Conservation (phyloP, 2,888 invertebrate genomes). For the Boloria euphrosyne region DNA sequence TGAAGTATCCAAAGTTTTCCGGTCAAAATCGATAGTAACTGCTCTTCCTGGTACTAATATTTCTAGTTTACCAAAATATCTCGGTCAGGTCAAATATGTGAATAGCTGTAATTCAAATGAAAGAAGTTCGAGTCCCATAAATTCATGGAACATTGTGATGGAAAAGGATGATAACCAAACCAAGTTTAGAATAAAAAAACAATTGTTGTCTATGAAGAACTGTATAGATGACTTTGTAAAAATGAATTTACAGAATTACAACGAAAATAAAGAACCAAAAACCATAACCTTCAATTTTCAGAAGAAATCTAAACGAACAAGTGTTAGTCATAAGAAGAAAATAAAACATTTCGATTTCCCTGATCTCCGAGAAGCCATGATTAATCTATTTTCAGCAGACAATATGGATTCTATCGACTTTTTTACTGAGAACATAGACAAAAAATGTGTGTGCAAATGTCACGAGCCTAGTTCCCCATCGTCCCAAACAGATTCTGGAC, state of each 20-base stretch:
- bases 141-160: constrained; percentile 65
- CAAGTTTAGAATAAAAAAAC: constrained; percentile 60
- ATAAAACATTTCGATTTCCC: constrained; percentile 70
- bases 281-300: constrained; percentile 41
- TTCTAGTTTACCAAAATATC: constrained; percentile 48
- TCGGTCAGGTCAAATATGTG: constrained; percentile 49
- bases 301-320: constrained; percentile 49
- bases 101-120: constrained; percentile 47
- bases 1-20: constrained; percentile 70
- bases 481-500: constrained; percentile 57
- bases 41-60: constrained; percentile 51
- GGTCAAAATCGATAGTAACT: constrained; percentile 53
- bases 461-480: constrained; percentile 48
- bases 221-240: constrained; percentile 60
- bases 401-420: constrained; percentile 36
- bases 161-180: constrained; percentile 61
- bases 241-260: constrained; percentile 50
- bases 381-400: constrained; percentile 58
- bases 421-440: constrained; percentile 41
- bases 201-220: constrained; percentile 59
- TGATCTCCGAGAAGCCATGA: constrained; percentile 65
- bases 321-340: constrained; percentile 61
- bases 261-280: constrained; percentile 30
- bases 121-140: constrained; percentile 51
- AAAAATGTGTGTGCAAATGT: constrained; percentile 58